Percentiles rank a stretch among this genome's conserved stretches.
Conservation (phyloP, 2,113 vertebrate species). For the Dendropsophus ebraccatus region DNA sequence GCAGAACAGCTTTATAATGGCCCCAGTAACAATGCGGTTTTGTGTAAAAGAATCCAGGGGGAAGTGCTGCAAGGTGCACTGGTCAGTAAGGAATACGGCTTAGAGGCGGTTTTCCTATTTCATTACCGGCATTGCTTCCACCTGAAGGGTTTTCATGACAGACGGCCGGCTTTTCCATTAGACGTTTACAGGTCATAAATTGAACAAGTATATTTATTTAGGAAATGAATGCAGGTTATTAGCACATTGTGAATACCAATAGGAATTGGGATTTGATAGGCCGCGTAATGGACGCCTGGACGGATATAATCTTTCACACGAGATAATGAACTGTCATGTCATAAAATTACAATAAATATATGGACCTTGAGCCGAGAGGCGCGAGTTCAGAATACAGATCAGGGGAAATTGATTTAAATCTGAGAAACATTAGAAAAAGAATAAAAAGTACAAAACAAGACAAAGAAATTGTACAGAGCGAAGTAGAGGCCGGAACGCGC, state of each 20-base stretch:
- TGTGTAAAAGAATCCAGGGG: conserved; percentile 91
- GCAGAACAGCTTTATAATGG: conserved; percentile 87
- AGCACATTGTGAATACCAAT: conserved; percentile 66
- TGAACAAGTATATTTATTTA: conserved; percentile 73
- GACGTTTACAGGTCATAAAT: conserved; percentile 80
- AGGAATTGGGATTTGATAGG: conserved; percentile 13
- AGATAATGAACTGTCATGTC: conserved; percentile 7
- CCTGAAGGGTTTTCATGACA: conserved; percentile 90
- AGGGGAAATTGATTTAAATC: not conserved
- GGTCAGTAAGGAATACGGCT: conserved; percentile 80
- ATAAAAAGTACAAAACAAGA: not conserved
- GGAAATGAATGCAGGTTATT: conserved; percentile 69
- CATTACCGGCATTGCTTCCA: conserved; percentile 81
- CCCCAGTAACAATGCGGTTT: conserved; percentile 93
- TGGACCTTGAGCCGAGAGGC: not conserved
- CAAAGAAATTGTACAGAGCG: not conserved
- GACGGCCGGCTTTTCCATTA: conserved; percentile 77
- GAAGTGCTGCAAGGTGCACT: conserved; percentile 82
- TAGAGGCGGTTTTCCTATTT: conserved; percentile 81
- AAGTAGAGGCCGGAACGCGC: too few relatives aligned
- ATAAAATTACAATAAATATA: not conserved
- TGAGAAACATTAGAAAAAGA: not conserved
- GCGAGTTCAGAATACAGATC: not conserved
- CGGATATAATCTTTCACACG: not conserved
- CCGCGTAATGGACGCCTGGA: conserved; percentile 5